Evolutionary conservation across 2,113 vertebrate genomes (phyloP), one percentile per base, ranked within the genome.

Genomic region (Nicator chloris): DNA sequence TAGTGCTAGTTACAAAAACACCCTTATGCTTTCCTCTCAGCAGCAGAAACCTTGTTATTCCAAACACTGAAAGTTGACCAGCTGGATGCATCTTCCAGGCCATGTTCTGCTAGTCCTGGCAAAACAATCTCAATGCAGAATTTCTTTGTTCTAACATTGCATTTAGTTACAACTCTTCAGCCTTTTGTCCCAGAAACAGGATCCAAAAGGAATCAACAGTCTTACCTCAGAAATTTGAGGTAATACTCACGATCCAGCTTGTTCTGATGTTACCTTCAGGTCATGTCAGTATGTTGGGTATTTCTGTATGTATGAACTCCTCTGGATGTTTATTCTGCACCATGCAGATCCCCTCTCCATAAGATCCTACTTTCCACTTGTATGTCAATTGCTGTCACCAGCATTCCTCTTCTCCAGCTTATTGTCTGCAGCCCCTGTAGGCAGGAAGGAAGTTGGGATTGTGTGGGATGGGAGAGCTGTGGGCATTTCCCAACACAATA

Each of bases 41-140:
- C 45, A 94, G 89, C 56, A 91, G 91, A 96, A 96, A 81, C 21
- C 82, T 94, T 91, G 75, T 92, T 95, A 94, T 84, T 95, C 84
- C 82, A 79, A 77, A 91, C 82, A 76, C 65, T 33, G 8, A 51
- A 96, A 80, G 73, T 69, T 92, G 95, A 92, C 72, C 56, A 90
- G 75, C 39, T 66, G 61, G 50, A 96, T 76, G 57, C 60, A 85
- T 76, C 72, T 96, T 83, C 51, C 54, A 61, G 78, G 79, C n/a
- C 86, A 40, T 20, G 31, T 96, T 93, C 77, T 95, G 22, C 18
- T 82, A 47, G 9, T 56, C 40, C 10, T 94, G 87, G 42, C 65
- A 85, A 70, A 89, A 42, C 31, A 72, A 94, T 20, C n/a, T 68
- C 71, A 84, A 1, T 27, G 42, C 6, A 51, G 45, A 7, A 81